Percentiles rank a stretch among this genome's conserved stretches.
phyloP scores from a whole-genome alignment of 2,113 vertebrate species.

The Gymnorhina tibicen region DNA sequence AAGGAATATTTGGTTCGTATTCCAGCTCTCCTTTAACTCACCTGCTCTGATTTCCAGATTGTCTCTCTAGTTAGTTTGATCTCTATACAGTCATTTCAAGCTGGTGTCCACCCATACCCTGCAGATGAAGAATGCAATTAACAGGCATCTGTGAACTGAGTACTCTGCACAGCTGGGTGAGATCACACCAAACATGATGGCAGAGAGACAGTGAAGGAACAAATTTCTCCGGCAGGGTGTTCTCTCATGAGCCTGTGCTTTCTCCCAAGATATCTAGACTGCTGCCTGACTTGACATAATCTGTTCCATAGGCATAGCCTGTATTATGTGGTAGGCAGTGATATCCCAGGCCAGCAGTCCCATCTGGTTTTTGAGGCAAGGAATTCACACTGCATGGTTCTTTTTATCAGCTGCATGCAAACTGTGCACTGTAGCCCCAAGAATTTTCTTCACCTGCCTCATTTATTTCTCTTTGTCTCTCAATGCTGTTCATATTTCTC shows the following conservation, averaged over 20 bases:
- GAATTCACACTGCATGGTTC: neutral
- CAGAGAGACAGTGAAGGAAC: neutral
- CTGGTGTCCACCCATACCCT: neutral
- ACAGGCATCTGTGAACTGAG: neutral
- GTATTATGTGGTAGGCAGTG: neutral
- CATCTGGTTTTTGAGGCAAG: slow-evolving; percentile 5
- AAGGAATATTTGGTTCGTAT: neutral
- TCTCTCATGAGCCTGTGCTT: neutral
- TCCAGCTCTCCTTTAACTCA: neutral
- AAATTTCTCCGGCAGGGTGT: neutral
- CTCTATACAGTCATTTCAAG: neutral
- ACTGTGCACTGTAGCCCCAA: neutral
- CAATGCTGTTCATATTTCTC: neutral
- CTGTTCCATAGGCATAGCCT: neutral
- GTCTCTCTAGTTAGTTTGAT: neutral
- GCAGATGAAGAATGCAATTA: neutral
- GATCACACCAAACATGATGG: neutral
- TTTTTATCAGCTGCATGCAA: neutral
- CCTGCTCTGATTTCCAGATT: neutral
- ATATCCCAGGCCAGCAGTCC: neutral
- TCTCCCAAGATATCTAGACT: neutral
- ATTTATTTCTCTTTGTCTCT: neutral
- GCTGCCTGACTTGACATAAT: neutral
- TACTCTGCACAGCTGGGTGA: neutral
- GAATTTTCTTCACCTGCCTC: slow-evolving; percentile 12